A percentile compares a stretch with the other conserved stretches of the same genome.
These are phyloP conservation scores for Cremastobaeus sp. DNA, from an alignment of 2,888 invertebrate species.

Conservation along the genomic window DNA sequence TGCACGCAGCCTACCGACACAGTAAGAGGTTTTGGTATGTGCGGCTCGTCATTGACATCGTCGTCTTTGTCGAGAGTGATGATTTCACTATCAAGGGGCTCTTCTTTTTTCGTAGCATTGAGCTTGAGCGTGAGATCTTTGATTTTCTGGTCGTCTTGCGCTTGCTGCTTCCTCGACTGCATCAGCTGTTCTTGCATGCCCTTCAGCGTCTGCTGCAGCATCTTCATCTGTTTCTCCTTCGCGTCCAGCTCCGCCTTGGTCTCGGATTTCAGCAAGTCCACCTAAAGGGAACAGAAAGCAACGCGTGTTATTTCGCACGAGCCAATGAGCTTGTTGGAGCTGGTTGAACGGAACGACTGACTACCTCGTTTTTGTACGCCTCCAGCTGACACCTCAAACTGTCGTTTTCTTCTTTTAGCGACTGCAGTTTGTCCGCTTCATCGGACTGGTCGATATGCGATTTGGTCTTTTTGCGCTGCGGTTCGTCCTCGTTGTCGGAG, in stretches of 20 bases:
- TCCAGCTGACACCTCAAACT: slow-evolving; percentile 93
- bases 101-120: slow-evolving; percentile 75
- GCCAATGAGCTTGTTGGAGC: too few species aligned
- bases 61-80: slow-evolving; percentile 79
- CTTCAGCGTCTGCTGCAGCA: slow-evolving; percentile 83
- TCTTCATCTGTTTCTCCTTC: slow-evolving; percentile 90
- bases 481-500: slow-evolving; percentile 86
- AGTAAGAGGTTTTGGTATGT: slow-evolving; percentile 71
- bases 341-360: too few species aligned
- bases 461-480: slow-evolving; percentile 73
- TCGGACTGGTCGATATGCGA: slow-evolving; percentile 68
- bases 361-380: slow-evolving; percentile 92
- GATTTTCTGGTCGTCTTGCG: slow-evolving; percentile 80
- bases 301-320: too few species aligned
- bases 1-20: slow-evolving; percentile 69
- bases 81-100: slow-evolving; percentile 77
- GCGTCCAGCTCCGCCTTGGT: slow-evolving; percentile 87
- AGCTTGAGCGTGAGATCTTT: slow-evolving; percentile 79
- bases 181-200: slow-evolving; percentile 82
- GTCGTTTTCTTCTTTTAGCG: slow-evolving; percentile 90
- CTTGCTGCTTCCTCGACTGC: slow-evolving; percentile 80
- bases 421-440: slow-evolving; percentile 71
- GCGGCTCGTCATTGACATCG: slow-evolving; percentile 73
- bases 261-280: slow-evolving; percentile 91
- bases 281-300: too few species aligned